These are phyloP conservation scores for Pharmacophagus antenor DNA, from an alignment of 2,888 invertebrate species.

Conservation along the genomic window DNA sequence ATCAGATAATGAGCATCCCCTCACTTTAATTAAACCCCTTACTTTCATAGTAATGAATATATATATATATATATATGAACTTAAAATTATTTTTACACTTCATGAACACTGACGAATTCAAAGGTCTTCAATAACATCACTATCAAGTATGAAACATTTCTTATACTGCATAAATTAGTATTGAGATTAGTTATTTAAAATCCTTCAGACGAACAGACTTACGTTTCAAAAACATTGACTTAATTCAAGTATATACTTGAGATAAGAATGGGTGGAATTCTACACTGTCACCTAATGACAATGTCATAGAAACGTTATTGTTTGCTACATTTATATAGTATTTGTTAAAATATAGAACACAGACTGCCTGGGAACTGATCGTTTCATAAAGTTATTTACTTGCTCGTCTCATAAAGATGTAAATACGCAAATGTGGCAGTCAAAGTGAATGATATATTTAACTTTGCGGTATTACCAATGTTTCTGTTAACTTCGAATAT, in stretches of 20 bases:
- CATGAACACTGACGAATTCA: neutral
- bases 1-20: too few relatives aligned
- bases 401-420: slow-evolving; percentile 7
- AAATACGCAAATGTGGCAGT: slow-evolving; percentile 18
- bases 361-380: slow-evolving; percentile 15
- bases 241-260: neutral
- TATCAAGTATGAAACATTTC: neutral
- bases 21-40: too few relatives aligned
- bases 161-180: neutral
- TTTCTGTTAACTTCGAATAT: slow-evolving; percentile 2
- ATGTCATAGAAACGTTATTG: slow-evolving; percentile 15
- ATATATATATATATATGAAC: too few relatives aligned
- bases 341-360: slow-evolving; percentile 16
- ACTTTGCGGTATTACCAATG: slow-evolving; percentile 6
- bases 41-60: too few relatives aligned
- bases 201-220: neutral
- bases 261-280: slow-evolving; percentile 9
- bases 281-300: slow-evolving; percentile 5
- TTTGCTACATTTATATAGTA: slow-evolving; percentile 13
- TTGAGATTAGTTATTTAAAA: neutral
- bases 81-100: too few relatives aligned
- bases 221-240: slow-evolving; percentile 5
- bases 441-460: slow-evolving; percentile 21
- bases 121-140: neutral
- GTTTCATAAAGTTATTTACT: slow-evolving; percentile 9